Base-by-base conservation (phyloP, 2,113 vertebrate genomes). In the Bothrops jararaca region DNA sequence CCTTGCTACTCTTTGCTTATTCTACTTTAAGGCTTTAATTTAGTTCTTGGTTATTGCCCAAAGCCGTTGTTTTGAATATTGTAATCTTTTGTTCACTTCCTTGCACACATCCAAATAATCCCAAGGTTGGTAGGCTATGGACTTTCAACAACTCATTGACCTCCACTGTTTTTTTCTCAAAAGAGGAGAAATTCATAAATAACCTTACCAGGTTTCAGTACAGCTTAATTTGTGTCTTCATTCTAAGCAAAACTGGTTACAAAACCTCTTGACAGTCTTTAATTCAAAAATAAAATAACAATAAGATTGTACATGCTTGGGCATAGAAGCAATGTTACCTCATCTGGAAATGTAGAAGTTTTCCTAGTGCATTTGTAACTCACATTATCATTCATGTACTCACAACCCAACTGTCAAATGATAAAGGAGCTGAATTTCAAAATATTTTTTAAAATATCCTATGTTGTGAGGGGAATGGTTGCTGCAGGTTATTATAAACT, bases 401-500 rank as follows among this genome's bases (percentile, higher is more conserved):
- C 90, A 69, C 29, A 74, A 93, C 85, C 93, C 89, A 45, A 10
- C 80, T 92, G 91, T 90, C 85, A 90, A 91, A 80, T 92, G 89
- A 93, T 85, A 90, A 93, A 96, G 69, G 11, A 2, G 29, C 20
- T 15, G 74, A 52, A 48, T 45, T 94, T 6, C 87, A 87, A 93
- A 74, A 85, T 54, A 56, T 94, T 58, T 22, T 88, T 93, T 45
- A 56, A 34, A 45, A 45, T 5, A 45, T 18, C 42, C 89, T 85
- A 0, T 85, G 93, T 92, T 74, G 89, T 94, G 1, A 52, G 94
- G 95, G 54, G 58, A 94, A 85, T 95, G 88, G 95, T 96, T 94
- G 94, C 93, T 89, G 90, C 92, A 89, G 48, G 1, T 89, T 93
- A 91, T 54, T 91, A 69, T 64, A 88, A 15, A 56, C 89, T 94